phyloP scores from a whole-genome alignment of 30 jellyfish, hydroid and myxozoan genomes.

The Aurelia aurita complex sp. Pacific region DNA sequence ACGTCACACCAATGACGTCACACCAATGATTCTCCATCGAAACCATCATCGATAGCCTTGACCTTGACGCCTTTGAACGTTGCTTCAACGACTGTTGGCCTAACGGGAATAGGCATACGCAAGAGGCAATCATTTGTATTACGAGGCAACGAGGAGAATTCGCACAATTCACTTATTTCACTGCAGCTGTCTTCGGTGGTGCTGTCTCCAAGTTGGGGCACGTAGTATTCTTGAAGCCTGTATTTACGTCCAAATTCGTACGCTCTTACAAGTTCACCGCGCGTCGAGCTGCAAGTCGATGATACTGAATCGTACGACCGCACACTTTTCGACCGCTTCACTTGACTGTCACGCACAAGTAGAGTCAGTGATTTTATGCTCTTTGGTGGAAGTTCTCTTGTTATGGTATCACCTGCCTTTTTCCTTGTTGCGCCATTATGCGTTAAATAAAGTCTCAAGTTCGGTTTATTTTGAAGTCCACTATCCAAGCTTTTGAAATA shows the following conservation, averaged over 20 bases:
- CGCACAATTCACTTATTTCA: slow-evolving; percentile 68
- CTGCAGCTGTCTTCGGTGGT: slow-evolving; percentile 73
- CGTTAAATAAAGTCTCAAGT: background rate
- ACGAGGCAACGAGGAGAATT: slow-evolving; percentile 77
- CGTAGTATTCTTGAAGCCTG: slow-evolving; percentile 74
- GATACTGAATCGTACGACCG: slow-evolving; percentile 96
- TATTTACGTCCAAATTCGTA: slow-evolving; percentile 91
- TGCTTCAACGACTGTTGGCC: slow-evolving; percentile 41
- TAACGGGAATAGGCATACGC: slow-evolving; percentile 75
- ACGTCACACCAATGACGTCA: slow-evolving; percentile 12
- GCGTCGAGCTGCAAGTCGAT: slow-evolving; percentile 88
- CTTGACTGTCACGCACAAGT: slow-evolving; percentile 43
- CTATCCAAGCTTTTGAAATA: slow-evolving; percentile 49
- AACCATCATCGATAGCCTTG: slow-evolving; percentile 19
- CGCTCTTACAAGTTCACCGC: slow-evolving; percentile 91
- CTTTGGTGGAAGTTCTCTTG: slow-evolving; percentile 5
- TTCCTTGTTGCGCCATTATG: background rate
- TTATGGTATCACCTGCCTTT: background rate
- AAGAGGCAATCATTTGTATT: slow-evolving; percentile 70
- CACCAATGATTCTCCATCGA: slow-evolving; percentile 64
- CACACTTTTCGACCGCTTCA: slow-evolving; percentile 61
- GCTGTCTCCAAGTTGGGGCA: slow-evolving; percentile 64
- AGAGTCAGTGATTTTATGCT: slow-evolving; percentile 41
- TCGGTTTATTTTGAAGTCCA: slow-evolving; percentile 35
- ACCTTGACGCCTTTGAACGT: slow-evolving; percentile 29